Conservation (phyloP, 2,797 vertebrate species). For the Phaenicophaeus curvirostris region DNA sequence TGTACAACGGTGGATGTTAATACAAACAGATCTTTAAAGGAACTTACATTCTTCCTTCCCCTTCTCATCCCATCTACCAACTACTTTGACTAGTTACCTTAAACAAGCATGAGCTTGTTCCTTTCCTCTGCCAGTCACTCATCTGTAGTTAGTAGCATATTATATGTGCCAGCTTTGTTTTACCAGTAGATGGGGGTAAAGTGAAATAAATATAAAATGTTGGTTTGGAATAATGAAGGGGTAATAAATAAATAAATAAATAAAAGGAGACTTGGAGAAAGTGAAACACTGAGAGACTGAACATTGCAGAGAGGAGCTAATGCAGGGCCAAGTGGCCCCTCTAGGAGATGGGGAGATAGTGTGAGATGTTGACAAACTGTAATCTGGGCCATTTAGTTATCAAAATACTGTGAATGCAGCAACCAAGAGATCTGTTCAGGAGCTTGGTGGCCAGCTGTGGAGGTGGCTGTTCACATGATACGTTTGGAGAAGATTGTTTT, state of each 20-base stretch:
- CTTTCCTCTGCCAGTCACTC: background rate
- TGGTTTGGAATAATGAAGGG: background rate
- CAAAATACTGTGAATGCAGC: background rate
- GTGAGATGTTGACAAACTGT: background rate
- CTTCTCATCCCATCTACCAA: background rate
- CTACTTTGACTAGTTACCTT: background rate
- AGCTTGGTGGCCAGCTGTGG: background rate
- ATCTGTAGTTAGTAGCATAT: background rate
- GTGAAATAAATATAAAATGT: background rate
- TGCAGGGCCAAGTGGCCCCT: background rate
- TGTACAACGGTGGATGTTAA: background rate
- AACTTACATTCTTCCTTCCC: background rate
- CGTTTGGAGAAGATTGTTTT: background rate
- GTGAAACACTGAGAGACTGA: background rate
- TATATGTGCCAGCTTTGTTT: background rate
- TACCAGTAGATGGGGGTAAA: constrained; percentile 53
- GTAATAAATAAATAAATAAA: background rate
- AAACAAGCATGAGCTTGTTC: background rate
- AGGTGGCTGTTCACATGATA: background rate
- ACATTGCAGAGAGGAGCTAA: background rate
- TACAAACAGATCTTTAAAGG: background rate
- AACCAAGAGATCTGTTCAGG: background rate
- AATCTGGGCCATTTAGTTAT: background rate
- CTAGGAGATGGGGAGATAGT: background rate
- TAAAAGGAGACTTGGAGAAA: background rate